Evolutionary conservation across 2,113 vertebrate species (phyloP), one percentile per base, ranked within the genome.

Genomic region (Phalacrocorax brasilianus): DNA sequence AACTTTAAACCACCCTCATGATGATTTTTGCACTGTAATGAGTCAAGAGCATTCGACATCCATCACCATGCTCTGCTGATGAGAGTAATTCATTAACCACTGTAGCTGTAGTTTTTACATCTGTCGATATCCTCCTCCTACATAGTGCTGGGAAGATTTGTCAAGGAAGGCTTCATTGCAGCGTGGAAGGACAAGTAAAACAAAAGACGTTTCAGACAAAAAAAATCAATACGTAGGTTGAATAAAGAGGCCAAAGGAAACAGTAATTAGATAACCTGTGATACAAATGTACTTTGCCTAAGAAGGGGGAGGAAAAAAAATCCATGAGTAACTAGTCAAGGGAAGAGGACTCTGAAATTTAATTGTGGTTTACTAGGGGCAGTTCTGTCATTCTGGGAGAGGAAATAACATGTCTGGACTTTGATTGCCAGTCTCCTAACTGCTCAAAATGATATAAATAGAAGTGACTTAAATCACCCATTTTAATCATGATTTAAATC

Each of bases 401-500:
- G 52, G 74, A 95, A 95, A 70, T 78, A 66, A 82, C 17, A 2
- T 76, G 73, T 66, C 92, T 2, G 3, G 63, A 85, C 66, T 92
- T 50, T 32, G 78, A 89, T 8, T 95, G 53, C 59, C 73, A 78
- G 50, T 65, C 66, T 92, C 42, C 73, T 91, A 66, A 66, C 45
- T 66, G 50, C 7, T 38, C 21, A 82, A 92, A 85, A 88, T 59
- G 20, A 88, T 85, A 94, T 93, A 97, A 96, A 94, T 88, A 91
- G 78, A 96, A 91, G 85, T 62, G 59, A 86, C 88, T 96, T 83
- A 90, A 83, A 88, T 90, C 90, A 93, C 32, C 23, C 32, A 8
- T 88, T 96, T 89, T 93, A 96, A 93, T 93, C 67, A 85, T 33
- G 55, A 95, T 74, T 91, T 94, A 96, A 95, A 96, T 93, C 95